Evolutionary conservation across 2,797 vertebrate species (phyloP), one percentile per base, ranked within the genome.

Genomic region (Argya squamiceps): DNA sequence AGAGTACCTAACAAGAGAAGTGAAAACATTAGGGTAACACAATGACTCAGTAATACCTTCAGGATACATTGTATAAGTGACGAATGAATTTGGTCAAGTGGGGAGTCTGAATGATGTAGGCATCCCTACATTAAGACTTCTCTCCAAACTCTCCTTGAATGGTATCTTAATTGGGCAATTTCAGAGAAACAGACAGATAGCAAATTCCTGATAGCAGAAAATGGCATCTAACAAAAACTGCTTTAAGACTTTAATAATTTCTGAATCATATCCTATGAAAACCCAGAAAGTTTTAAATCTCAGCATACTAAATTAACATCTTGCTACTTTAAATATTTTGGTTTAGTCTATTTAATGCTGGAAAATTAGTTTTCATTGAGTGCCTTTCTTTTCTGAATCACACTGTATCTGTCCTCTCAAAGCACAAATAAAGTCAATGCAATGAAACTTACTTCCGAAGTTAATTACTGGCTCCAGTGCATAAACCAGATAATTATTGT

Each of bases 341-440:
- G 3, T 60, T 87, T 60, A 37, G 13, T 79, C 68, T 81, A 3
- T 78, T 86, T 92, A 81, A 82, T 79, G 27, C 14, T 74, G 44
- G 5, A 81, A 44, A 49, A 69, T 10, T 36, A 59, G 34, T 56
- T 89, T 79, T 74, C 15, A 26, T 36, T 65, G 64, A 69, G 29
- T n/a, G 17, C 5, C 16, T 69, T 22, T 89, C 9, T 81, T n/a
- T 30, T 46, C 44, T 78, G n/a, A 59, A 85, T 49, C 29, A 70
- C 11, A 74, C 7, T 0, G 0, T 20, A 60, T 36, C 15, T 43
- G 7, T 58, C 43, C 37, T 90, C 46, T 30, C 3, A 16, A 92
- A 78, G 15, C 20, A 60, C 22, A 56, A 24, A 52, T 39, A 60
- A 84, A 71, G 75, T 23, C n/a, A 41, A 4, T 46, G 26, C 30